Evolutionary conservation across 2,797 vertebrate genomes (phyloP).

Genomic region (Odontamblyopus lacepedii): DNA sequence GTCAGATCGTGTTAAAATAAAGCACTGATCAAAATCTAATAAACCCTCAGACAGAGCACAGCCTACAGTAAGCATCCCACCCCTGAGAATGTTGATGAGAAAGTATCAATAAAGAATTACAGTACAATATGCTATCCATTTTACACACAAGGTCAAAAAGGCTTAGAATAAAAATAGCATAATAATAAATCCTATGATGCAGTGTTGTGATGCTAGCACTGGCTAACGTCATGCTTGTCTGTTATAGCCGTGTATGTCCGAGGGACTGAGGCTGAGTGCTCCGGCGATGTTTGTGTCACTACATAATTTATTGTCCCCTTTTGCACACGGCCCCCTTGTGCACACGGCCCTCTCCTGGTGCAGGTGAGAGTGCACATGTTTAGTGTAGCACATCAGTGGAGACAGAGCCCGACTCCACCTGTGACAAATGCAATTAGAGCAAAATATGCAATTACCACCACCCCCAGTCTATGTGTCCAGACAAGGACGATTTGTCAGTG

Average conservation of each 20-base stretch:
- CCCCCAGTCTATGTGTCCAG: conserved; percentile 74
- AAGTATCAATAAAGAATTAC: not conserved
- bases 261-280: conserved; percentile 48
- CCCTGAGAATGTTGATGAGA: no score
- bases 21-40: no score
- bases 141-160: not conserved
- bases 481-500: conserved; percentile 83
- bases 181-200: not conserved
- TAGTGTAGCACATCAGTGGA: conserved; percentile 68
- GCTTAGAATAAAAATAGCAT: not conserved
- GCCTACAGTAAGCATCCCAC: no score
- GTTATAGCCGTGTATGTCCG: conserved; percentile 61
- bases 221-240: not conserved
- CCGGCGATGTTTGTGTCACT: conserved; percentile 69
- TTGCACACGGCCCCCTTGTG: conserved; percentile 54
- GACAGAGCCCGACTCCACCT: conserved; percentile 66
- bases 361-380: conserved; percentile 78
- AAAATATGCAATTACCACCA: conserved; percentile 81
- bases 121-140: not conserved
- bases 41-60: no score
- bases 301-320: conserved; percentile 73
- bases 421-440: conserved; percentile 83
- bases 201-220: not conserved
- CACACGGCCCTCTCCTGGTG: conserved; percentile 50
- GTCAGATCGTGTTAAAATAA: no score